A percentile compares a stretch with the other conserved stretches of the same genome.
phyloP scores from a whole-genome alignment of 2,888 invertebrate species.

The Melanotus villosus region DNA sequence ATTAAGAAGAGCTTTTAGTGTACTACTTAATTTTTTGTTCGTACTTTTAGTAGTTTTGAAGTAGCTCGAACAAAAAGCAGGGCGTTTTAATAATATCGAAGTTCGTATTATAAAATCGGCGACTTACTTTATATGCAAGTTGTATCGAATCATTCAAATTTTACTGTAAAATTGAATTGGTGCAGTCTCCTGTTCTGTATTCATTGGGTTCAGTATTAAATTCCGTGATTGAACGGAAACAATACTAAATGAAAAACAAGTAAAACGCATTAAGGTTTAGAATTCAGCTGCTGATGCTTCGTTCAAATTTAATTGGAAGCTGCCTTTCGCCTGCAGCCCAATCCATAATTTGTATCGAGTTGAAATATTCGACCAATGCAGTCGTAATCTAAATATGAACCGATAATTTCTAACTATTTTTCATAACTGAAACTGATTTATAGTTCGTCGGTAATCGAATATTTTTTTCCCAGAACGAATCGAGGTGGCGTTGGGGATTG shows the following conservation, averaged over 20 bases:
- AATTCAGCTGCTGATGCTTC: conserved; percentile 34
- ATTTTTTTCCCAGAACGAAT: neutral
- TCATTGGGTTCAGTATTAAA: conserved; percentile 53
- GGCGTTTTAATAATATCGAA: conserved; percentile 20
- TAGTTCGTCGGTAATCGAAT: neutral
- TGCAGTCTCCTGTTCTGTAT: conserved; percentile 48
- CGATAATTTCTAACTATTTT: neutral
- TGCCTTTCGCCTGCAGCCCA: conserved; percentile 4
- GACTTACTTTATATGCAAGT: conserved; percentile 39
- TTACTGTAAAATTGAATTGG: conserved; percentile 35
- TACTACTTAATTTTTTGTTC: conserved; percentile 27
- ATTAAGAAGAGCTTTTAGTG: conserved; percentile 25
- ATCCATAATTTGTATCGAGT: conserved; percentile 11
- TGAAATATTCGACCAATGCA: neutral
- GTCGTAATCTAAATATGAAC: neutral
- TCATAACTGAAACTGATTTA: neutral
- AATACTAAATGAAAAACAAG: conserved; percentile 51
- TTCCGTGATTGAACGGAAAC: conserved; percentile 52
- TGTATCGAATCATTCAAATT: conserved; percentile 39
- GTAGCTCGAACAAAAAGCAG: conserved; percentile 18
- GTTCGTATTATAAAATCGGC: conserved; percentile 17
- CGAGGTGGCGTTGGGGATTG: too few relatives aligned
- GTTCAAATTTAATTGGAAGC: conserved; percentile 41
- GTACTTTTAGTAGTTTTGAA: conserved; percentile 27
- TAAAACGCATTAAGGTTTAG: conserved; percentile 52